Conservation (phyloP, 37 sponge, comb jelly and placozoan genomes). For the Cliona cf. orientalis region DNA sequence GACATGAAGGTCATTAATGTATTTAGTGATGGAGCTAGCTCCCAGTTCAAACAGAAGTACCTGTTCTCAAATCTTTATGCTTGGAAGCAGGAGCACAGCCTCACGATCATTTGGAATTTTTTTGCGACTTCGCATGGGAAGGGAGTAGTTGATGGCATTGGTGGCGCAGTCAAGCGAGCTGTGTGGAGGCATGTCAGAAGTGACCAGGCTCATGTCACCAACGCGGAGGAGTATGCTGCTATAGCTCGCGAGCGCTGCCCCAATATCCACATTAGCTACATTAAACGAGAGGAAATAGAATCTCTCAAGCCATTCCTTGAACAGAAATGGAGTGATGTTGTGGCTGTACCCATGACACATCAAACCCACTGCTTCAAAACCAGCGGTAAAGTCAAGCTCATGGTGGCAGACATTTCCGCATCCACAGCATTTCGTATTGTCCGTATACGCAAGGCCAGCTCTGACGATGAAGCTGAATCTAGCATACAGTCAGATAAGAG, state of each 20-base stretch:
- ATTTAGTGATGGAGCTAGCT: slow-evolving; percentile 53
- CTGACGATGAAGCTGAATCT: slow-evolving; percentile 19
- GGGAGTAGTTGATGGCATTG: slow-evolving; percentile 47
- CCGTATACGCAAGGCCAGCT: background rate
- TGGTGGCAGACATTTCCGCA: slow-evolving; percentile 30
- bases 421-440: background rate
- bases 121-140: slow-evolving; percentile 49
- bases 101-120: slow-evolving; percentile 32
- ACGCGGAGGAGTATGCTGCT: slow-evolving; percentile 33
- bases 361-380: slow-evolving; percentile 16
- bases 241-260: slow-evolving; percentile 14
- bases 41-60: slow-evolving; percentile 52
- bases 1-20: slow-evolving; percentile 23
- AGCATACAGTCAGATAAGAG: too few species aligned
- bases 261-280: slow-evolving; percentile 11
- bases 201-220: slow-evolving; percentile 9
- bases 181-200: slow-evolving; percentile 39
- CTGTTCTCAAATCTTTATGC: slow-evolving; percentile 37
- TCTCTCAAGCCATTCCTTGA: slow-evolving; percentile 1
- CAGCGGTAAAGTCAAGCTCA: slow-evolving; percentile 11
- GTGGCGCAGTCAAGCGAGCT: slow-evolving; percentile 40
- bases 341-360: slow-evolving; percentile 21
- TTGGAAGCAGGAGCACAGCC: slow-evolving; percentile 38
- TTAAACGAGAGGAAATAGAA: slow-evolving; percentile 9
- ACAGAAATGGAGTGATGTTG: slow-evolving; percentile 12